phyloP scores from a whole-genome alignment of 2,888 invertebrate genomes.

The Cordilura impudica region DNA sequence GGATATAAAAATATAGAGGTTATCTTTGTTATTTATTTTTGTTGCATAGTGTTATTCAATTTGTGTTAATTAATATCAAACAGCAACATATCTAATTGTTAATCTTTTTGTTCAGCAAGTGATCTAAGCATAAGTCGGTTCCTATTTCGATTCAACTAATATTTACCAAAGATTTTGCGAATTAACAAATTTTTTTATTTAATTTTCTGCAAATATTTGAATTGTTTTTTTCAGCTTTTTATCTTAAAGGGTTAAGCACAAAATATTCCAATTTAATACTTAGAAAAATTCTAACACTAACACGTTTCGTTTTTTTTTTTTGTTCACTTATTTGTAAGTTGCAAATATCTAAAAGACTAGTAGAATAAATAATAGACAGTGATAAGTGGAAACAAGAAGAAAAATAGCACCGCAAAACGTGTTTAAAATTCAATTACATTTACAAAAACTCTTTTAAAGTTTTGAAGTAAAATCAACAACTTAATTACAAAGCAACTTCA shows the following conservation, averaged over 20 bases:
- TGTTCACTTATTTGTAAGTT: constrained; percentile 30
- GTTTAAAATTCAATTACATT: constrained; percentile 55
- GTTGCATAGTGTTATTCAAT: no score
- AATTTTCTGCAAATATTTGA: no score
- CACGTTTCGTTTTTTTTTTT: constrained; percentile 14
- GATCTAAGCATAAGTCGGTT: no score
- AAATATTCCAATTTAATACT: not conserved
- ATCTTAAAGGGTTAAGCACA: not conserved
- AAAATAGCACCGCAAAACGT: constrained; percentile 43
- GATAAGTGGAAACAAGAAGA: not conserved
- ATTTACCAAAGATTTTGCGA: no score
- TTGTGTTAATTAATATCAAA: no score
- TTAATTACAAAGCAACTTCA: constrained; percentile 38
- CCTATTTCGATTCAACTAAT: no score
- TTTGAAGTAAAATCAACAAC: constrained; percentile 40
- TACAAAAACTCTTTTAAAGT: constrained; percentile 22
- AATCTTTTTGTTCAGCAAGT: no score
- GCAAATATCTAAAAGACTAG: constrained; percentile 51
- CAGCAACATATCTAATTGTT: no score
- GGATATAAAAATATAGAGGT: no score
- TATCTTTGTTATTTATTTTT: no score
- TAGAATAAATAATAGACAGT: constrained; percentile 27
- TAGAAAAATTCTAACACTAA: constrained; percentile 6
- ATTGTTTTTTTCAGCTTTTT: no score
- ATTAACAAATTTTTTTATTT: no score